phyloP scores from a whole-genome alignment of 2,797 vertebrate genomes.

The Hipposideros larvatus region DNA sequence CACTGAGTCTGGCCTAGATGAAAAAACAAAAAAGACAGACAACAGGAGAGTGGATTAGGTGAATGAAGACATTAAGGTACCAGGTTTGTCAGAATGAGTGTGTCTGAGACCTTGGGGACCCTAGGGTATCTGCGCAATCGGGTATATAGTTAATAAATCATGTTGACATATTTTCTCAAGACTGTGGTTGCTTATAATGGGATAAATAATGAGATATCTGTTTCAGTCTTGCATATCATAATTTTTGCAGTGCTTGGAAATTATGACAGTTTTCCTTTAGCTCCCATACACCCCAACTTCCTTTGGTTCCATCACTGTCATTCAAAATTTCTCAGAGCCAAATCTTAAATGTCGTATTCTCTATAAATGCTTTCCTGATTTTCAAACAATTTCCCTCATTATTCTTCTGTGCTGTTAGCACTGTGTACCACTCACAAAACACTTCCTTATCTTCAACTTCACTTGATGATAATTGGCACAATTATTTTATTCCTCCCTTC shows the following conservation, averaged over 20 bases:
- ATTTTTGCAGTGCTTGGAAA: constrained; percentile 16
- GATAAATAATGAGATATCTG: not conserved
- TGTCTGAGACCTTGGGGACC: not conserved
- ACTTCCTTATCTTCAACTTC: not conserved
- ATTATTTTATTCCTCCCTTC: not conserved
- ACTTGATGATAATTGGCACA: not conserved
- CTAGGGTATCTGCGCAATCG: not conserved
- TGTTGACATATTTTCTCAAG: not conserved
- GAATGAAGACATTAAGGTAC: not conserved
- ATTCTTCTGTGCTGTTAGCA: not conserved
- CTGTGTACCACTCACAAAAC: constrained; percentile 39
- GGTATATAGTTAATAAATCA: not conserved
- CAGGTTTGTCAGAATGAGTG: not conserved
- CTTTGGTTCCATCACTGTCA: not conserved
- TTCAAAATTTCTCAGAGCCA: constrained; percentile 10
- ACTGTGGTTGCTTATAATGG: not conserved
- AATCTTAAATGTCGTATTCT: constrained; percentile 30
- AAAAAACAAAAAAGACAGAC: not conserved
- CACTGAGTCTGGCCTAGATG: not conserved
- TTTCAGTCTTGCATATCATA: not conserved
- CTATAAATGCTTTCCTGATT: not conserved
- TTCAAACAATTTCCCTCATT: constrained; percentile 53
- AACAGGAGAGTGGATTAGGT: not conserved
- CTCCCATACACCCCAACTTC: not conserved
- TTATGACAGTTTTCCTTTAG: not conserved